Percentiles rank a stretch among this genome's conserved stretches.
Evolutionary conservation across 92 coral and sea anemone species (phyloP).

Genomic region (Epizoanthus scotinus): DNA sequence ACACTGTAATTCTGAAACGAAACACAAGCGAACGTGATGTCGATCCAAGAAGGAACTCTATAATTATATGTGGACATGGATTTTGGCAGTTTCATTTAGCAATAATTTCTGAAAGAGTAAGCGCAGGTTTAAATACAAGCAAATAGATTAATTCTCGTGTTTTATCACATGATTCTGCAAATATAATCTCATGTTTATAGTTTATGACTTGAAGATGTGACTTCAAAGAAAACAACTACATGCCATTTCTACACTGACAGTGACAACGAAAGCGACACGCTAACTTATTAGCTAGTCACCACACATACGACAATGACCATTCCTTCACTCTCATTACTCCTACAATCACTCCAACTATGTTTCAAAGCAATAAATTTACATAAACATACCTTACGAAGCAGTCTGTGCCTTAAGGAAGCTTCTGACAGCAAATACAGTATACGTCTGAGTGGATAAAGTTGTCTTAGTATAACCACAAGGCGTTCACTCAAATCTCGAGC

Average conservation of each 20-base stretch:
- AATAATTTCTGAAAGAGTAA: background rate
- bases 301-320: background rate
- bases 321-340: constrained; percentile 16
- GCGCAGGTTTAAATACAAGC: background rate
- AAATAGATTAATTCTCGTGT: constrained; percentile 2
- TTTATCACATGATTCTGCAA: background rate
- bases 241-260: background rate
- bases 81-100: background rate
- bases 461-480: constrained; percentile 33
- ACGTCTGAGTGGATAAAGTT: constrained; percentile 10
- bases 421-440: background rate
- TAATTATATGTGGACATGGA: too few species aligned
- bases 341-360: background rate
- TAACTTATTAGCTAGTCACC: too few species aligned
- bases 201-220: background rate
- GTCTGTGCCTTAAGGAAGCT: background rate
- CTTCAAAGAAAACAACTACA: background rate
- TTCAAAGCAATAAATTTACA: background rate
- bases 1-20: too few species aligned
- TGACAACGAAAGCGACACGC: background rate
- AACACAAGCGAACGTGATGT: too few species aligned
- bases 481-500: constrained; percentile 1
- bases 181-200: background rate
- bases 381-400: constrained; percentile 21
- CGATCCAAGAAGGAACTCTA: too few species aligned